Conservation (phyloP, 2,888 invertebrate species). For the Oligia latruncula region DNA sequence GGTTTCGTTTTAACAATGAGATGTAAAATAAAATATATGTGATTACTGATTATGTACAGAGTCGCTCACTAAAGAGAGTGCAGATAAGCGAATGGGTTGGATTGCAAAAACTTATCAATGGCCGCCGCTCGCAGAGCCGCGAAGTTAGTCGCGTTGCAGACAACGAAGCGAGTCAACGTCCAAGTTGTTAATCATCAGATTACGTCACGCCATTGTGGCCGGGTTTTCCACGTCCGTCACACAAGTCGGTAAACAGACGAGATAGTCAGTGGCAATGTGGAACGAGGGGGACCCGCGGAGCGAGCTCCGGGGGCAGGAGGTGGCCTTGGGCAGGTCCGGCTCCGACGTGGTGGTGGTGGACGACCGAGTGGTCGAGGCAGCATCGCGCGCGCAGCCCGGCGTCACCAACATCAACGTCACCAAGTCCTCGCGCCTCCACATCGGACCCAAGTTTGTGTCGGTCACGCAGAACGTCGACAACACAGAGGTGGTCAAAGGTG, state of each 20-base stretch:
- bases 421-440: constrained; percentile 80
- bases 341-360: constrained; percentile 78
- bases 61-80: constrained; percentile 53
- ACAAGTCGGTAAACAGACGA: constrained; percentile 49
- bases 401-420: constrained; percentile 79
- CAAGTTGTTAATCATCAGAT: constrained; percentile 57
- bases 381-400: constrained; percentile 68
- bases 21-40: constrained; percentile 29
- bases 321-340: constrained; percentile 64
- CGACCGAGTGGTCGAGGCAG: constrained; percentile 65
- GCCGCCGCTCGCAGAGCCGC: constrained; percentile 43
- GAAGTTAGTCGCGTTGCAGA: constrained; percentile 75
- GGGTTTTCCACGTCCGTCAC: constrained; percentile 62
- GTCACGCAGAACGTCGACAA: constrained; percentile 84
- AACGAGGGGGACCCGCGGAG: constrained; percentile 64
- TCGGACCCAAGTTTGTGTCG: constrained; percentile 83
- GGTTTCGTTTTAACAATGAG: constrained; percentile 7
- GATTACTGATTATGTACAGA: constrained; percentile 39
- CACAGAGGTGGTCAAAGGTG: constrained; percentile 85
- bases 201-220: constrained; percentile 68
- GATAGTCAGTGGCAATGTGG: constrained; percentile 72
- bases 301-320: constrained; percentile 63
- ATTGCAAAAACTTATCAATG: constrained; percentile 60
- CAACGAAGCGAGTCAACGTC: constrained; percentile 72
- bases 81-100: constrained; percentile 56